A percentile compares a stretch with the other conserved stretches of the same genome.
Evolutionary conservation across 2,113 vertebrate genomes (phyloP).

Genomic region (Neodon shergylaensis): DNA sequence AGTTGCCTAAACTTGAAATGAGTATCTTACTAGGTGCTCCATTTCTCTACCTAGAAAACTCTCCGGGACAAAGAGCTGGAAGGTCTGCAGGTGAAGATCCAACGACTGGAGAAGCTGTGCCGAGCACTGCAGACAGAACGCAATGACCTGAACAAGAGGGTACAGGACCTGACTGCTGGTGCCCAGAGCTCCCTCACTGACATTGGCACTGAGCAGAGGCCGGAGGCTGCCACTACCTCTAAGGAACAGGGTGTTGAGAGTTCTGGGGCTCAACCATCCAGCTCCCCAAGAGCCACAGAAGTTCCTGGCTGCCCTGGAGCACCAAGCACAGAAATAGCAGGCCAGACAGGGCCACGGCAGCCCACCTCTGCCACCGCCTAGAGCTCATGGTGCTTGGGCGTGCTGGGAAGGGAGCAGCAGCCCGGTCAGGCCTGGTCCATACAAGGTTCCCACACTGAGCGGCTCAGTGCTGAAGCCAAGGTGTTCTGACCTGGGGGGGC

Average conservation of each 20-base stretch:
- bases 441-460: conserved; percentile 51
- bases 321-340: conserved; percentile 70
- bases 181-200: conserved; percentile 57
- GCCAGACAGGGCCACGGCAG: conserved; percentile 73
- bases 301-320: conserved; percentile 44
- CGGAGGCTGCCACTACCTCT: background rate
- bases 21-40: background rate
- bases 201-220: conserved; percentile 36
- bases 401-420: conserved; percentile 65
- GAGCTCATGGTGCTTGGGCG: conserved; percentile 42
- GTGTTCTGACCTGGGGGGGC: conserved; percentile 63
- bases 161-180: conserved; percentile 90
- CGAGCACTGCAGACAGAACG: conserved; percentile 96
- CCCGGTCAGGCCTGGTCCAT: conserved; percentile 54
- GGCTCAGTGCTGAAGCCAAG: background rate
- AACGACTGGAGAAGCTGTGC: conserved; percentile 96
- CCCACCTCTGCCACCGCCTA: conserved; percentile 69
- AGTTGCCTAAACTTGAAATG: background rate
- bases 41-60: conserved; percentile 89
- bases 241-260: conserved; percentile 67
- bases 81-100: conserved; percentile 95
- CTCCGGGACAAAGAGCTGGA: conserved; percentile 94
- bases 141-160: conserved; percentile 98
- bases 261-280: conserved; percentile 13
- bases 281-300: conserved; percentile 65